These are phyloP conservation scores for Catocala fraxini DNA, from an alignment of 2,888 invertebrate species.

Conservation along the genomic window DNA sequence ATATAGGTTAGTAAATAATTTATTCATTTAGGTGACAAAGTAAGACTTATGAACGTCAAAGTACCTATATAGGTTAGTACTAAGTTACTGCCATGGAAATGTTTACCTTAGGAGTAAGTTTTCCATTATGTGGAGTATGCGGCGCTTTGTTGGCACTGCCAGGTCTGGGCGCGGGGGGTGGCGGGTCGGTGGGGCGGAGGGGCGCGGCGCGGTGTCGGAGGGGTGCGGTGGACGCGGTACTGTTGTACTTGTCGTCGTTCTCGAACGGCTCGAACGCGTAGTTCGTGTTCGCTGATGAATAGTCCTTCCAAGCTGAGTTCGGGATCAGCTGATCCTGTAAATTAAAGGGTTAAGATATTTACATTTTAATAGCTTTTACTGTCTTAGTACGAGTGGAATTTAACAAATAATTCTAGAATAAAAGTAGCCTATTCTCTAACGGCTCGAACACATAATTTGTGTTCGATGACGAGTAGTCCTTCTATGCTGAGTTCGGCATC, in stretches of 20 bases:
- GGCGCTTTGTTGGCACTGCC: constrained; percentile 48
- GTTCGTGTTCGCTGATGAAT: constrained; percentile 94
- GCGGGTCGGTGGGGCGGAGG: constrained; percentile 60
- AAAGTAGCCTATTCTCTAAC: no score
- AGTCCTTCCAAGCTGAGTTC: constrained; percentile 96
- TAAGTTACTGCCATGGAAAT: no score
- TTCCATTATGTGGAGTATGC: constrained; percentile 19
- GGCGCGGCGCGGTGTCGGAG: constrained; percentile 42
- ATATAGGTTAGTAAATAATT: no score
- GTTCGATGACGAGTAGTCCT: no score
- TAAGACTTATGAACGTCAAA: no score
- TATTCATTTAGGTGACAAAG: no score
- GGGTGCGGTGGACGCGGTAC: constrained; percentile 66
- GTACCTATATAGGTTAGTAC: no score
- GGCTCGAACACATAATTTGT: no score
- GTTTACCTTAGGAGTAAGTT: constrained; percentile 10
- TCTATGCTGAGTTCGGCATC: no score
- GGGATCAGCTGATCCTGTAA: constrained; percentile 93
- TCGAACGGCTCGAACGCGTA: constrained; percentile 97
- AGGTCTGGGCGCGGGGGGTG: constrained; percentile 47
- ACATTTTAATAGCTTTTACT: no score
- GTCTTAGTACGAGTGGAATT: no score
- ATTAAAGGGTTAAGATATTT: neutral
- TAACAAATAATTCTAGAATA: no score
- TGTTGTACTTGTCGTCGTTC: constrained; percentile 91